These are phyloP conservation scores for Leptopilina myrica DNA, from an alignment of 2,888 invertebrate species.

Conservation along the genomic window DNA sequence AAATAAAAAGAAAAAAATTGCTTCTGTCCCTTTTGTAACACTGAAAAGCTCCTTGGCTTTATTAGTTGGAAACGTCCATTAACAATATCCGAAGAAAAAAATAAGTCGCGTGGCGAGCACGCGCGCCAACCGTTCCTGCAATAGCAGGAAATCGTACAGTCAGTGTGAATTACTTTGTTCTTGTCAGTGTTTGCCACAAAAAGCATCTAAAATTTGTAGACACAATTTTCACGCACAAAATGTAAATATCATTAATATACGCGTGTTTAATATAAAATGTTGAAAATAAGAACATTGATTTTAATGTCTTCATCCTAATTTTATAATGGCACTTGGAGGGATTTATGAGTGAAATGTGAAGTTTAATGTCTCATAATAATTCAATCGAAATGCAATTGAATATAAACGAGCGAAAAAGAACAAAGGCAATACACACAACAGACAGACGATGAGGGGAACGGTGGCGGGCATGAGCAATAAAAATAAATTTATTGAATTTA, in stretches of 20 bases:
- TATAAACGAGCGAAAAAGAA: background rate
- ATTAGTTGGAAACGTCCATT: background rate
- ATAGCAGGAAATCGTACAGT: constrained; percentile 1
- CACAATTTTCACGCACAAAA: background rate
- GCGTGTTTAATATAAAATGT: background rate
- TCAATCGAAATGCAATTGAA: constrained; percentile 9
- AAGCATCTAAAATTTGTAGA: background rate
- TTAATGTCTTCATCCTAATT: constrained; percentile 15
- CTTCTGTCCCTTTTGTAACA: too few species aligned
- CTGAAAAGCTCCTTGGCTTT: too few species aligned
- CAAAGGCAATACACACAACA: constrained; percentile 9
- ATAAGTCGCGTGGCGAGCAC: constrained; percentile 70
- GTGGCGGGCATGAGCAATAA: constrained; percentile 12
- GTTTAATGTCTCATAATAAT: constrained; percentile 16
- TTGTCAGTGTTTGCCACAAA: background rate
- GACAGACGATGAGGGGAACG: constrained; percentile 17
- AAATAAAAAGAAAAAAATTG: too few species aligned
- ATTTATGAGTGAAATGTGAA: constrained; percentile 17
- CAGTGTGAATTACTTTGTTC: background rate
- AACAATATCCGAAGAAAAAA: background rate
- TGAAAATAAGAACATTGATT: background rate
- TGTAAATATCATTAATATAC: background rate
- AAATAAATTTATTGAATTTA: constrained; percentile 20
- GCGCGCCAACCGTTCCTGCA: constrained; percentile 60
- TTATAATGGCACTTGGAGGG: background rate